A percentile compares a stretch with the other conserved stretches of the same genome.
Conservation (phyloP, 2,113 vertebrate species). For the Verasper variegatus region DNA sequence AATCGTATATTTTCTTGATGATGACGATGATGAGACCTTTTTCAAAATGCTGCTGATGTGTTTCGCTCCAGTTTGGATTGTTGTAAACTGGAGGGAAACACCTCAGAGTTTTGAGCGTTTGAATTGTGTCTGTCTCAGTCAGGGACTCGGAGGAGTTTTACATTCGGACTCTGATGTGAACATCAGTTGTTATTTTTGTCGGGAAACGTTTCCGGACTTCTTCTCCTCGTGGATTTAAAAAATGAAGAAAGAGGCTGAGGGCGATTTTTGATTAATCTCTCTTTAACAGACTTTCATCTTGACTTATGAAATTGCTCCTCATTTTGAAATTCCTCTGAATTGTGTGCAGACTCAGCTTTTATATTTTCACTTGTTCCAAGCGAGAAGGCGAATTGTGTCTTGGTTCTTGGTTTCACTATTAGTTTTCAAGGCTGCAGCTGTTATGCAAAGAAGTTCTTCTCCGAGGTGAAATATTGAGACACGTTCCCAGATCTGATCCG, state of each 20-base stretch:
- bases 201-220: not conserved
- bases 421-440: conserved; percentile 80
- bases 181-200: not conserved
- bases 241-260: not conserved
- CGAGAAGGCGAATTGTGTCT: conserved; percentile 53
- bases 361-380: conserved; percentile 51
- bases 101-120: too few species aligned
- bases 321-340: conserved; percentile 3
- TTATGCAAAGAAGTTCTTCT: conserved; percentile 67
- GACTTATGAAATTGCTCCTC: not conserved
- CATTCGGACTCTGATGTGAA: not conserved
- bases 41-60: not conserved
- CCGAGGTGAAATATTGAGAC: conserved; percentile 44
- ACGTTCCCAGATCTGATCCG: conserved; percentile 19
- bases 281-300: not conserved
- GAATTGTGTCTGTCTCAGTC: not conserved
- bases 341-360: conserved; percentile 38
- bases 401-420: conserved; percentile 82
- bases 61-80: not conserved
- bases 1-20: not conserved
- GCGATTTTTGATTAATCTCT: not conserved
- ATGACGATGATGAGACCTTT: not conserved
- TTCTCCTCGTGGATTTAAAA: not conserved
- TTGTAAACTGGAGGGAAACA: not conserved
- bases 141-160: not conserved